Evolutionary conservation across 92 coral and sea anemone genomes (phyloP).

Genomic region (Porites divaricata): DNA sequence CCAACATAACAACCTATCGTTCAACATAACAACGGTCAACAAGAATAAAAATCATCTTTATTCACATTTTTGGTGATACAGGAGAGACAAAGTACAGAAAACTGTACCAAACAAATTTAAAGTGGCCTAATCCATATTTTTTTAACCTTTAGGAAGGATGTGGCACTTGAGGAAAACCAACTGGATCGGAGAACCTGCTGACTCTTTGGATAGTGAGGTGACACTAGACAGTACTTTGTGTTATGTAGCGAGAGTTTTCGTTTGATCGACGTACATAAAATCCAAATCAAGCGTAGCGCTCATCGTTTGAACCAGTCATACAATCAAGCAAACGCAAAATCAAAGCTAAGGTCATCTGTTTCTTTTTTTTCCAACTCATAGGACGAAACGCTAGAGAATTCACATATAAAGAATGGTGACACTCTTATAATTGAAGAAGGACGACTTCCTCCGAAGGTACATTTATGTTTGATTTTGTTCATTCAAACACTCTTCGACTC

Average conservation of each 20-base stretch:
- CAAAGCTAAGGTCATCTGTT: not conserved
- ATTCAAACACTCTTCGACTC: too few relatives aligned
- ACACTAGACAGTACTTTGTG: not conserved
- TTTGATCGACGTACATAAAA: not conserved
- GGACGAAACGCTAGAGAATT: constrained; percentile 62
- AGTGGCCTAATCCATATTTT: not conserved
- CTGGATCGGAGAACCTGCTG: constrained; percentile 67
- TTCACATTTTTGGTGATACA: too few relatives aligned
- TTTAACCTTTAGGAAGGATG: not conserved
- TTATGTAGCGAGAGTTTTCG: not conserved
- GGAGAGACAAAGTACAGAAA: too few relatives aligned
- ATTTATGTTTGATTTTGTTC: not conserved
- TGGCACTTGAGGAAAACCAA: constrained; percentile 77
- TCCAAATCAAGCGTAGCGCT: too few relatives aligned
- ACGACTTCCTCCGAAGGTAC: constrained; percentile 70
- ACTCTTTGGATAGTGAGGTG: constrained; percentile 61
- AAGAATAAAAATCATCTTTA: too few relatives aligned
- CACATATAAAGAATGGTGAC: constrained; percentile 52
- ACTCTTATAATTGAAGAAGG: constrained; percentile 60
- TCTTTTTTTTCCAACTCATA: not conserved
- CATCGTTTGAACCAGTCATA: not conserved
- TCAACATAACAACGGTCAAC: too few relatives aligned
- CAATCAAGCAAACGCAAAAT: not conserved
- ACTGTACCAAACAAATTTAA: not conserved
- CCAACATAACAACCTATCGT: too few relatives aligned